These are phyloP conservation scores for Morpho achilles DNA, from an alignment of 2,888 invertebrate genomes.

Conservation along the genomic window DNA sequence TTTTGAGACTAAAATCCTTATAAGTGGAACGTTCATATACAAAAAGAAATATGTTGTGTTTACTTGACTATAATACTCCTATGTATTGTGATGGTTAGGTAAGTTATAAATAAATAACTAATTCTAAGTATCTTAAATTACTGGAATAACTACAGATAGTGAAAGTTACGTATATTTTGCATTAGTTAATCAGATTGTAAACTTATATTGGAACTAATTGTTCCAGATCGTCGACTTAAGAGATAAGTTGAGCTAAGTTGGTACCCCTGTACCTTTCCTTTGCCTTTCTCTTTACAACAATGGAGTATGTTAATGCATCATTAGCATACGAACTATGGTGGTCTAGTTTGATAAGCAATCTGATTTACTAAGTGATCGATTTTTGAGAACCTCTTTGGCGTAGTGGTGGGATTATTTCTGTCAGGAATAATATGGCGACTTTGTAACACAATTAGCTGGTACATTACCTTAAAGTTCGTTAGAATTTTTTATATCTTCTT, in stretches of 20 bases:
- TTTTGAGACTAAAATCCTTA: no score
- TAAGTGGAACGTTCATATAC: no score
- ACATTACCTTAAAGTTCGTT: no score
- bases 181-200: conserved; percentile 17
- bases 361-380: conserved; percentile 5
- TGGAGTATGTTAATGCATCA: conserved; percentile 40
- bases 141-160: not conserved
- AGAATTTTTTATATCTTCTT: no score
- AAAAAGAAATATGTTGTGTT: no score
- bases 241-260: conserved; percentile 15
- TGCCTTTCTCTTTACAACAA: conserved; percentile 36
- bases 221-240: conserved; percentile 29
- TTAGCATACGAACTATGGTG: conserved; percentile 30
- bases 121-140: no score
- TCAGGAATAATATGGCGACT: no score
- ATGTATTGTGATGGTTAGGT: no score
- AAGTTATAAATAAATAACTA: no score
- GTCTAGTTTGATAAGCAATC: conserved; percentile 11
- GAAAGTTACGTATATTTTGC: conserved; percentile 8
- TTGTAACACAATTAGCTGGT: no score
- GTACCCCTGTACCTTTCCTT: conserved; percentile 35
- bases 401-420: not conserved
- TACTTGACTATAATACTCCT: no score
- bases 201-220: conserved; percentile 20
- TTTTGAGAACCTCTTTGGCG: not conserved